These are phyloP conservation scores for Gastrophryne carolinensis DNA, from an alignment of 2,797 vertebrate species.

Conservation along the genomic window DNA sequence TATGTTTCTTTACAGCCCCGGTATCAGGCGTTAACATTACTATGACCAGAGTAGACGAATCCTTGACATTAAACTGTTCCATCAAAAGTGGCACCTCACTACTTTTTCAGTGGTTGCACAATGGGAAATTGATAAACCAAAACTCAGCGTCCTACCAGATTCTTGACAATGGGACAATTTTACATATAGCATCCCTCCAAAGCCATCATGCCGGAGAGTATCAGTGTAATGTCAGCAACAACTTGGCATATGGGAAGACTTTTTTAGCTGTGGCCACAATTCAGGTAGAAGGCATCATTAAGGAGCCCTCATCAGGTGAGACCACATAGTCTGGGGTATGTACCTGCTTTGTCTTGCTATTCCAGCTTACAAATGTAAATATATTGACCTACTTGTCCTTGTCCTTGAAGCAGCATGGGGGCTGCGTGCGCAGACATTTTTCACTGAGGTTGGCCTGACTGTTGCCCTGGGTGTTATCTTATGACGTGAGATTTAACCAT, in stretches of 20 bases:
- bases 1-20: background rate
- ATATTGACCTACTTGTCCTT: no score
- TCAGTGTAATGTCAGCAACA: constrained; percentile 16
- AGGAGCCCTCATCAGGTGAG: background rate
- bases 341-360: no score
- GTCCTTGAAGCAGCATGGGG: no score
- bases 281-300: background rate
- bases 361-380: no score
- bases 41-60: background rate
- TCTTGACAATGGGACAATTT: background rate
- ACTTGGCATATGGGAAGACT: background rate
- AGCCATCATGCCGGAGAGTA: background rate
- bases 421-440: no score
- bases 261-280: background rate
- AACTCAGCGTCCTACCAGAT: background rate
- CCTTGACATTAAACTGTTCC: constrained; percentile 16
- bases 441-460: no score
- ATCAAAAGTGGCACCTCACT: background rate
- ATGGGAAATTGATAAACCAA: background rate
- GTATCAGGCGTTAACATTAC: background rate
- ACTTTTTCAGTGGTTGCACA: constrained; percentile 6
- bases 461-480: no score
- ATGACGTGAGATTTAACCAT: no score
- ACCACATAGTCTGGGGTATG: no score
- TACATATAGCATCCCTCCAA: constrained; percentile 5